Conservation (phyloP, 2,797 vertebrate species). For the Macropus fuliginosus region DNA sequence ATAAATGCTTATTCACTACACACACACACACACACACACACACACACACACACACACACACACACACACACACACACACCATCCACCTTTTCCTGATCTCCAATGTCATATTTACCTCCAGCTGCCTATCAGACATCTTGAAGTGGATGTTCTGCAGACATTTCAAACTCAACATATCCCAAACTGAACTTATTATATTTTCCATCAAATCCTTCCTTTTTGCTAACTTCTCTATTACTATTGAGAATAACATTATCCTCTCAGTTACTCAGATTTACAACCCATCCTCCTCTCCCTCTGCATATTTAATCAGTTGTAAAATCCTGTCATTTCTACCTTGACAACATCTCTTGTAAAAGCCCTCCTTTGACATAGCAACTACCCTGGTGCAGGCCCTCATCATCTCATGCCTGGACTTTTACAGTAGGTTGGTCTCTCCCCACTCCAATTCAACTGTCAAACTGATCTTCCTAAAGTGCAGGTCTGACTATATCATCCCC, state of each 20-base stretch:
- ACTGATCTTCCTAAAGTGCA: background rate
- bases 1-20: background rate
- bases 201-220: background rate
- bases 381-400: background rate
- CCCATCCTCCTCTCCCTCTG: background rate
- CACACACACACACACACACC: too few relatives aligned
- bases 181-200: background rate
- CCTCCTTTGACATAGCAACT: background rate
- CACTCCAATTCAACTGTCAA: background rate
- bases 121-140: background rate
- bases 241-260: background rate
- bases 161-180: background rate
- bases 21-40: too few relatives aligned
- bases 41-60: too few relatives aligned
- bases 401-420: background rate
- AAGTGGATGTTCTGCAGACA: background rate
- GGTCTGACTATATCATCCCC: background rate
- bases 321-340: background rate
- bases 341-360: background rate
- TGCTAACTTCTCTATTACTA: background rate
- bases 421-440: background rate
- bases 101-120: background rate
- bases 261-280: background rate
- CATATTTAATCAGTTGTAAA: background rate
- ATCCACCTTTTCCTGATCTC: background rate